phyloP scores from a whole-genome alignment of 2,113 vertebrate genomes.

The Corythornis cristatus region DNA sequence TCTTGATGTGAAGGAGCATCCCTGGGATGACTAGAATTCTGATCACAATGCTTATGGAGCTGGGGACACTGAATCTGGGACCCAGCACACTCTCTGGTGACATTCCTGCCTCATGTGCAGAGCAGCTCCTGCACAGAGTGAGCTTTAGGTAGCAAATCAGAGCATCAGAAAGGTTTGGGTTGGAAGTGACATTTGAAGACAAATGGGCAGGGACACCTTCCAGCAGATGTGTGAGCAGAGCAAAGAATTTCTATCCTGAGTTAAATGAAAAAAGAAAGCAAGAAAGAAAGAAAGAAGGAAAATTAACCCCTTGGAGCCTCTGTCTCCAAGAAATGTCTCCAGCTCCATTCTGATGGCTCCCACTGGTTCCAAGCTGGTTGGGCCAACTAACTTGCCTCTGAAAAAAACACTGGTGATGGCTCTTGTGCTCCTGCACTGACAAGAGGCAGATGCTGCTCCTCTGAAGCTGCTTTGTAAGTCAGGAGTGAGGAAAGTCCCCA shows the following conservation, averaged over 20 bases:
- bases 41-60: background rate
- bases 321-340: background rate
- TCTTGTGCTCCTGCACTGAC: background rate
- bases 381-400: background rate
- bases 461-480: background rate
- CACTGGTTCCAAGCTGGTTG: background rate
- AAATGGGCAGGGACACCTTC: background rate
- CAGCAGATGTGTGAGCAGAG: background rate
- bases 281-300: background rate
- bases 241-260: background rate
- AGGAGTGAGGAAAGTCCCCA: constrained; percentile 29
- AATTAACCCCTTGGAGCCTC: background rate
- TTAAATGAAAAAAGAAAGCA: background rate
- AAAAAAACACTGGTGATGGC: background rate
- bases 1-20: background rate
- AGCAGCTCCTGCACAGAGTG: fast-evolving
- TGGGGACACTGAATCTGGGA: background rate
- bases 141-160: background rate
- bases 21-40: background rate
- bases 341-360: background rate
- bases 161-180: background rate
- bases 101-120: background rate
- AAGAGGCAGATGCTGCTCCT: background rate
- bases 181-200: background rate
- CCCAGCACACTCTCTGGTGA: background rate